Evolutionary conservation across 2,888 invertebrate genomes (phyloP).

Genomic region (Nymphalis c-album): DNA sequence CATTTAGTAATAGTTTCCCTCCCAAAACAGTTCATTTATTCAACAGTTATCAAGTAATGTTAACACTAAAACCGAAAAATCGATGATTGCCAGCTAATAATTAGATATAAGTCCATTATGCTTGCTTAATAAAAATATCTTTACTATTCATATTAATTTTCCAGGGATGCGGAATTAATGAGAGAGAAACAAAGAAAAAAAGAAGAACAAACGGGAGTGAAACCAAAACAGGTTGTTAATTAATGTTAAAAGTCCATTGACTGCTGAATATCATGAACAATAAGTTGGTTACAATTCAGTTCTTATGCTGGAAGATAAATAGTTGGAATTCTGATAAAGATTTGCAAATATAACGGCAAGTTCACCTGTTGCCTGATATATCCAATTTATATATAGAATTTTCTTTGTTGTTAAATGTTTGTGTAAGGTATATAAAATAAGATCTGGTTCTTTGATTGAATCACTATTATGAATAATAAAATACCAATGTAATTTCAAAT

Average conservation of each 20-base stretch:
- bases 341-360: conserved; percentile 19
- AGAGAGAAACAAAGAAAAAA: conserved; percentile 92
- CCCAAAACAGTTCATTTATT: no score
- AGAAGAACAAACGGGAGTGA: conserved; percentile 73
- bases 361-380: conserved; percentile 35
- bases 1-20: no score
- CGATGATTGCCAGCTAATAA: no score
- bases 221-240: conserved; percentile 66
- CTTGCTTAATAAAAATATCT: background rate
- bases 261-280: conserved; percentile 51
- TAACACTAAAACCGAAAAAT: no score
- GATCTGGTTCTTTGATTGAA: conserved; percentile 62
- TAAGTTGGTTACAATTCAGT: conserved; percentile 53
- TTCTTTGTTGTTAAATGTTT: conserved; percentile 51
- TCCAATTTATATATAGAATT: conserved; percentile 47
- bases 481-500: conserved; percentile 49
- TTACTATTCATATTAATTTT: conserved; percentile 36
- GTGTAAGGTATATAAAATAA: conserved; percentile 41
- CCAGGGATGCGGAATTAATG: conserved; percentile 93
- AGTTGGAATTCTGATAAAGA: conserved; percentile 21
- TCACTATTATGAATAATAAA: conserved; percentile 41
- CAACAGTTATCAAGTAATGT: no score
- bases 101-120: background rate
- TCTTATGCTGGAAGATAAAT: conserved; percentile 52
- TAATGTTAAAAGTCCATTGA: conserved; percentile 49